Evolutionary conservation across 2,113 vertebrate genomes (phyloP).

Genomic region (Desmodus rotundus): DNA sequence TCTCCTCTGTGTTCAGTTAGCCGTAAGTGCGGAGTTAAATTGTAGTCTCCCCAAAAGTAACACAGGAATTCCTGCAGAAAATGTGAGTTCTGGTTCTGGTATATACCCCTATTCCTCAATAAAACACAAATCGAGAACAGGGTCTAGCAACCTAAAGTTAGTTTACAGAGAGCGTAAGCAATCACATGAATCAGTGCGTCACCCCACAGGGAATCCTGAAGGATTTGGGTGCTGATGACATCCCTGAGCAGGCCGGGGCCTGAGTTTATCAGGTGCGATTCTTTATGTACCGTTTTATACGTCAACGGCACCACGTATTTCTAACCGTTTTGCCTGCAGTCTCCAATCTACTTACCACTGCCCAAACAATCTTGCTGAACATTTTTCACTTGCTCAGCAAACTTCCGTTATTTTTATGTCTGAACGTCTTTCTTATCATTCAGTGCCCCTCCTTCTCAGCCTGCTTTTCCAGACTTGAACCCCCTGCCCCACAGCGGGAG

Average conservation of each 20-base stretch:
- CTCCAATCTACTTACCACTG: too few relatives aligned
- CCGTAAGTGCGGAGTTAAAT: not conserved
- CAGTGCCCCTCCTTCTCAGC: fast-evolving
- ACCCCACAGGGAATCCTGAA: not conserved
- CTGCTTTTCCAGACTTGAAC: not conserved
- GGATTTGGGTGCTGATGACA: not conserved
- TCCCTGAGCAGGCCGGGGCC: not conserved
- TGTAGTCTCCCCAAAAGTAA: not conserved
- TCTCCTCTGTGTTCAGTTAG: not conserved
- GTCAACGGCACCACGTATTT: not conserved
- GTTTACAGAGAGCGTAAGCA: not conserved
- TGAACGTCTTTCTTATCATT: fast-evolving
- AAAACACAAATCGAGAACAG: not conserved
- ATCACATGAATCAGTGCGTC: not conserved
- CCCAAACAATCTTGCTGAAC: not conserved
- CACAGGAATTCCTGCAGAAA: not conserved
- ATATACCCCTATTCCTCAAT: not conserved
- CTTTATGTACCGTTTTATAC: not conserved
- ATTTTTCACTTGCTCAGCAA: not conserved
- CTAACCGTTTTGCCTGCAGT: not conserved
- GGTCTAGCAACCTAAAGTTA: not conserved
- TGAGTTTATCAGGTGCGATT: not conserved
- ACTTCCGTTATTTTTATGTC: not conserved
- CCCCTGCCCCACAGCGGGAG: fast-evolving
- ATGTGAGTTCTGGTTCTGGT: not conserved